A percentile compares a stretch with the other conserved stretches of the same genome.
phyloP scores from a whole-genome alignment of 2,888 invertebrate genomes.

The Minunthozetes semirufus region DNA sequence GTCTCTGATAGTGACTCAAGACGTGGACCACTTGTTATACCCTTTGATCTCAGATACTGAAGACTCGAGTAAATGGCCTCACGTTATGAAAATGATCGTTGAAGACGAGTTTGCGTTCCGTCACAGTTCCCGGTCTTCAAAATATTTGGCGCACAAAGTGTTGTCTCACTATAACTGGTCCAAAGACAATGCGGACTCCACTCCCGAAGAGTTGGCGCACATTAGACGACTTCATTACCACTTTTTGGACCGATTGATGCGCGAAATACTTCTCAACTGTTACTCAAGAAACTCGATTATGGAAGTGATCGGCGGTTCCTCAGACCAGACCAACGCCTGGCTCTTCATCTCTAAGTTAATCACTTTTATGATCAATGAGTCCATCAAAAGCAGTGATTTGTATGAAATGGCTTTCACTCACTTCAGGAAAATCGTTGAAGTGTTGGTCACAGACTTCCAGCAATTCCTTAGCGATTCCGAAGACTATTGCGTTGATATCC shows the following conservation, averaged over 20 bases:
- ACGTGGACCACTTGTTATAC: background rate
- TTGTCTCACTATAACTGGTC: background rate
- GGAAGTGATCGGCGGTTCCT: background rate
- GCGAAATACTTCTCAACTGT: background rate
- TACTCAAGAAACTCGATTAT: background rate
- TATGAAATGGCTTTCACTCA: background rate
- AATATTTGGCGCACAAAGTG: background rate
- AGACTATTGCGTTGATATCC: background rate
- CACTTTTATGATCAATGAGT: background rate
- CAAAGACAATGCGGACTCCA: background rate
- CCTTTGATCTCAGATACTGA: background rate
- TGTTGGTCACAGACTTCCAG: background rate
- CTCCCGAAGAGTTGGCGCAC: background rate
- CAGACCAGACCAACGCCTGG: background rate
- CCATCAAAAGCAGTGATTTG: background rate
- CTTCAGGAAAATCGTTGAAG: background rate
- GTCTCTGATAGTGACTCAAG: background rate
- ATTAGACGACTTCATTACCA: background rate
- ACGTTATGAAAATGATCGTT: background rate
- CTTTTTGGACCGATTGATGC: background rate
- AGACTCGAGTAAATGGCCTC: background rate
- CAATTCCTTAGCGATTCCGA: background rate
- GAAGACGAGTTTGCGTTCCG: background rate
- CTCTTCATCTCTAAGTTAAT: background rate
- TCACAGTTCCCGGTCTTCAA: background rate